These are phyloP conservation scores for Copidosoma floridanum DNA, from an alignment of 1,140 invertebrate genomes.

Conservation along the genomic window DNA sequence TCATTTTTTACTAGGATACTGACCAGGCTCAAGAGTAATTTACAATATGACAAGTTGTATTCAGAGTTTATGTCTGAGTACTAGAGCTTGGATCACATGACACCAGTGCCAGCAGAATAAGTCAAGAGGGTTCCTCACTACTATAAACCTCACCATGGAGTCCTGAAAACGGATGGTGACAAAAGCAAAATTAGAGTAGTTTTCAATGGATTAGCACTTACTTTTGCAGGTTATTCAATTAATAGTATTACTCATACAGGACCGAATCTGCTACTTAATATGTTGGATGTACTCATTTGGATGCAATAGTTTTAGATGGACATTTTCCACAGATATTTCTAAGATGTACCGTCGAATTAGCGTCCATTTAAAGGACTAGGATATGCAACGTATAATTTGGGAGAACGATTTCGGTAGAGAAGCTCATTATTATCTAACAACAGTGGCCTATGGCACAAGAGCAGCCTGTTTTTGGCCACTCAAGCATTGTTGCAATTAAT, in stretches of 20 bases:
- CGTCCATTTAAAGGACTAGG: neutral
- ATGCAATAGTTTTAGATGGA: no score
- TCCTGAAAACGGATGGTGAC: constrained; percentile 5
- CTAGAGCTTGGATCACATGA: neutral
- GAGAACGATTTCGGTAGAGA: neutral
- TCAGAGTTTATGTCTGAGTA: neutral
- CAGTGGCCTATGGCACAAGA: constrained; percentile 37
- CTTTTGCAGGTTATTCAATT: neutral
- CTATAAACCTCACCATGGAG: constrained; percentile 7
- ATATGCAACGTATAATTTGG: constrained; percentile 34
- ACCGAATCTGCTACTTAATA: neutral
- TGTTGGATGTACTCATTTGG: no score
- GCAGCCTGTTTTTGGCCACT: constrained; percentile 34
- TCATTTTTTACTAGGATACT: neutral
- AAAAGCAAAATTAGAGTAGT: neutral
- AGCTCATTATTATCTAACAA: neutral
- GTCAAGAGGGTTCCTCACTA: neutral
- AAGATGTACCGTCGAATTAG: constrained; percentile 12
- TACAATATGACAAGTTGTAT: neutral
- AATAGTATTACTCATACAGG: neutral
- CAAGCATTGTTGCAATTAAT: neutral
- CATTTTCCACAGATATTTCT: constrained; percentile 4
- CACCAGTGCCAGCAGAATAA: neutral
- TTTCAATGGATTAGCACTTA: constrained; percentile 1
- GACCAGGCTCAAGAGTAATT: neutral